Base-by-base conservation (phyloP, 2,888 invertebrate species). In the Epistrophe eligans region DNA sequence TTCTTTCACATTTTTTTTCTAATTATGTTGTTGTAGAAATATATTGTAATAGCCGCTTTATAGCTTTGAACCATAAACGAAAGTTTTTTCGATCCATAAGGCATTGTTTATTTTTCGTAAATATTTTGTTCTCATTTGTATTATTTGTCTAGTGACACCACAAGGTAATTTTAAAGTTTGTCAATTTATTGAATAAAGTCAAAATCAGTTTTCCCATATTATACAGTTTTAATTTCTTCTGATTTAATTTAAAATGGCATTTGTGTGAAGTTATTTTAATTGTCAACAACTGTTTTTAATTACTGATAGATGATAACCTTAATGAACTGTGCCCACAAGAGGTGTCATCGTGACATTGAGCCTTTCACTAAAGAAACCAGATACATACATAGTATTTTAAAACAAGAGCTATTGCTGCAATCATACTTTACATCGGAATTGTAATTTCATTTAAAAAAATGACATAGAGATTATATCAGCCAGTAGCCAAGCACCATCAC, bases 321-420 rank as follows among this genome's bases (percentile, higher is more conserved):
- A 66, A 32, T 40, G n/a, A 58, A 57, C 64, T 45, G 28, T 71
- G 50, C 11, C 71, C 50, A 64, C 50, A 4, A 64, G 24, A 82
- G 55, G 82, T 77, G 71, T 58, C 77, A 82, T 77, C 77, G 71
- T 71, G 43, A 58, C 71, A 77, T 72, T 71, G 58, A 50, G 64
- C 77, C 71, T 77, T 72, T 82, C 43, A 77, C 82, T 32, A 17
- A n/a, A 45, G 19, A 72, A 15, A 35, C 48, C 19, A 32, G n/a
- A 55, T 24, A 24, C 7, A 66, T 24, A 24, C 7, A 66, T 0
- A n/a, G 3, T 8, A n/a, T 11, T 60, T 50, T 60, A 35, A 43
- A 66, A n/a, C 66, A 66, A 77, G 48, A 62, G 24, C 40, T 24
- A 24, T 24, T 43, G 10, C 62, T 40, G 8, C 24, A 66, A 67